Evolutionary conservation across 2,113 vertebrate genomes (phyloP).

Genomic region (Pseudois nayaur): DNA sequence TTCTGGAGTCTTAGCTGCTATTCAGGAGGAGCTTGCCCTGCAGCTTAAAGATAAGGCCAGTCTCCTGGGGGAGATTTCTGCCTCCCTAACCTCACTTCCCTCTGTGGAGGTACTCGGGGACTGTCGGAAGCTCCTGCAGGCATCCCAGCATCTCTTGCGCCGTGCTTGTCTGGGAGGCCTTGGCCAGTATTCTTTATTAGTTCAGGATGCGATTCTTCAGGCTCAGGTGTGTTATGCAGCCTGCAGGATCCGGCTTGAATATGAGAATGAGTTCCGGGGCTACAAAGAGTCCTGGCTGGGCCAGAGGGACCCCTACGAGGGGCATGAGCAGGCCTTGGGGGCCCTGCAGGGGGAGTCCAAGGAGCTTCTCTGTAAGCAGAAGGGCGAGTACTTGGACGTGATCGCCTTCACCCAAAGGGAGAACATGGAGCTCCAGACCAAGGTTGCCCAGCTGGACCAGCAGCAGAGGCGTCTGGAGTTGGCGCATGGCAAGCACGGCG

Average conservation of each 20-base stretch:
- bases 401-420: constrained; percentile 85
- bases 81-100: constrained; percentile 83
- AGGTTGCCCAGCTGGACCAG: constrained; percentile 81
- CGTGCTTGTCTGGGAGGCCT: constrained; percentile 75
- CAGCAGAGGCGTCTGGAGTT: constrained; percentile 83
- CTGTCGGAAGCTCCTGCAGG: constrained; percentile 83
- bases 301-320: constrained; percentile 83
- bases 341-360: constrained; percentile 87
- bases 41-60: constrained; percentile 90
- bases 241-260: constrained; percentile 86
- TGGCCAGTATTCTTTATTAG: constrained; percentile 82
- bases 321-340: constrained; percentile 82
- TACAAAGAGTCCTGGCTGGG: constrained; percentile 84
- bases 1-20: constrained; percentile 79
- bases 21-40: constrained; percentile 86
- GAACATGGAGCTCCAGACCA: constrained; percentile 85
- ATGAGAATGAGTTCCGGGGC: constrained; percentile 84
- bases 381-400: constrained; percentile 82
- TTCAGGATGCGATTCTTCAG: constrained; percentile 92
- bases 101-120: constrained; percentile 71
- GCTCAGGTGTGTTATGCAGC: constrained; percentile 92
- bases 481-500: constrained; percentile 81
- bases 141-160: constrained; percentile 80
- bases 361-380: constrained; percentile 87
- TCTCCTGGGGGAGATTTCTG: constrained; percentile 85